Conservation (phyloP, 2,797 vertebrate genomes). For the Phalloptychus januarius region DNA sequence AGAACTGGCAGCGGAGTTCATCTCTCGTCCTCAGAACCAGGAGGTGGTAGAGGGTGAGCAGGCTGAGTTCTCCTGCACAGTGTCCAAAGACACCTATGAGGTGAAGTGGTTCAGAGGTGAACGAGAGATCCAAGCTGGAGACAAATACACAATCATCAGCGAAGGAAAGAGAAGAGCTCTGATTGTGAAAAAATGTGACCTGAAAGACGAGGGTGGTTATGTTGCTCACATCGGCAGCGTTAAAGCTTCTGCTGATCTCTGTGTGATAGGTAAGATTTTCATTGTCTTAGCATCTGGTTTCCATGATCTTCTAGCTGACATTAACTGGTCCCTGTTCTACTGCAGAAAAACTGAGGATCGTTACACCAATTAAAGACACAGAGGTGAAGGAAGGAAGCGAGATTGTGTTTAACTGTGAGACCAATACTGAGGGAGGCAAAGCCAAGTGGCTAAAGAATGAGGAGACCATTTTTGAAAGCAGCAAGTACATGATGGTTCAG, state of each 20-base stretch:
- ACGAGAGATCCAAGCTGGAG: conserved; percentile 84
- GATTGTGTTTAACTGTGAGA: conserved; percentile 95
- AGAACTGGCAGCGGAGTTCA: conserved; percentile 98
- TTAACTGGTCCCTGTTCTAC: background rate
- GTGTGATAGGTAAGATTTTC: conserved; percentile 88
- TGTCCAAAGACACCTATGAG: conserved; percentile 92
- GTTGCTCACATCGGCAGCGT: conserved; percentile 86
- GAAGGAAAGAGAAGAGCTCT: conserved; percentile 93
- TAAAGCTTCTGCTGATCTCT: conserved; percentile 89
- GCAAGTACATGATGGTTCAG: conserved; percentile 92
- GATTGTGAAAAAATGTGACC: conserved; percentile 86
- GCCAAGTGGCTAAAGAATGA: conserved; percentile 96
- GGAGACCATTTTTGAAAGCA: conserved; percentile 94
- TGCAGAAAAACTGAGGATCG: conserved; percentile 93
- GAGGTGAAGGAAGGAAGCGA: conserved; percentile 91
- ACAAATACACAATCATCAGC: conserved; percentile 89
- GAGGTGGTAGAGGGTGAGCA: conserved; percentile 94
- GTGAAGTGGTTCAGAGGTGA: conserved; percentile 92
- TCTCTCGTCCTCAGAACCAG: conserved; percentile 91
- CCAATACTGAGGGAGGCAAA: conserved; percentile 94
- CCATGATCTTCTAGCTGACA: background rate
- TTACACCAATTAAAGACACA: conserved; percentile 92
- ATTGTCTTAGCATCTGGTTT: background rate
- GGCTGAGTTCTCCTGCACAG: conserved; percentile 92
- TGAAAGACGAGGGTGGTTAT: conserved; percentile 90